Base-by-base conservation (phyloP, 2,797 vertebrate genomes). In the Gallinago nigripennis region DNA sequence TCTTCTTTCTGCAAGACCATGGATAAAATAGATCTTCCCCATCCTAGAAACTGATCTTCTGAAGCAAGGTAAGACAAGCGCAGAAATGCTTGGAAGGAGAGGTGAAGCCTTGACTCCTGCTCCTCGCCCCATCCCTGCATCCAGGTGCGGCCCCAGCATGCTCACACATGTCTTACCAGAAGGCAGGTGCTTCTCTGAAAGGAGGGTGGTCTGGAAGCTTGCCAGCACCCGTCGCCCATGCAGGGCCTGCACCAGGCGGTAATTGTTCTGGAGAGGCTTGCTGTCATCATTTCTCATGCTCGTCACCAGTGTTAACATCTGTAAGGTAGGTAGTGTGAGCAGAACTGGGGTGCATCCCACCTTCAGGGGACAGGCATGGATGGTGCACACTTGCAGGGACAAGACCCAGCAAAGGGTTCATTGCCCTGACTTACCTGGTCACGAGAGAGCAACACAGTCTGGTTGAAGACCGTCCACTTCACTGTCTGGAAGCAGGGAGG, bases 401-500 rank as follows among this genome's bases (percentile, higher is more conserved):
- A 53, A 72, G 20, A 45, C 30, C 25, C 23, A 14, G 0, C 2
- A 0, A 0, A 0, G 35, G 58, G 12, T 28, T 53, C 6, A 3
- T 19, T 19, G 11, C 28, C 35, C 69, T 57, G 39, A 58, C 94
- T 5, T 84, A 99, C 99, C 99, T 99, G 99, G 9, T 96, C 90
- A 33, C 85, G 97, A 60, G 99, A 99, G 76, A 99, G 98, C 66
- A 82, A 94, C 82, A 99, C 94, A 8, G 98, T 99, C 95, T 99
- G 98, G 71, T 98, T 98, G 94, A 99, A 99, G 72, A 99, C 37
- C 0, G 98, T 99, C 99, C 99, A 99, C 95, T 98, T 98, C 77
- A 99, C 99, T 0, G 98, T 98, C 98, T 99, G 98, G 96, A 97
- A 97, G 96, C 99, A 99, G 30, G 99, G 99, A 2, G 99, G 99